These are phyloP conservation scores for Lasiommata megera DNA, from an alignment of 2,888 invertebrate species.

Conservation along the genomic window DNA sequence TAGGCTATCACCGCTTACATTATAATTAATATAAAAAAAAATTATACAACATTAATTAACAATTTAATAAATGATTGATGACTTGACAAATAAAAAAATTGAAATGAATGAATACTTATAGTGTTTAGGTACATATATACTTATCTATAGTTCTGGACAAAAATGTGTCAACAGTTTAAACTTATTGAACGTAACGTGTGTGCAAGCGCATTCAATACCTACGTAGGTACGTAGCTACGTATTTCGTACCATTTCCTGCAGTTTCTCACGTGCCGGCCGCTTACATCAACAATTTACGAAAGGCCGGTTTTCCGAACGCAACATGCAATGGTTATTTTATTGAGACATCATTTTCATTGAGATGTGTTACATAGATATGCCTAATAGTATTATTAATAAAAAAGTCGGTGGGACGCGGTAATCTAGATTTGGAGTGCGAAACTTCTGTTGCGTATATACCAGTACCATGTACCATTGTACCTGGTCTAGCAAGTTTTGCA, in stretches of 20 bases:
- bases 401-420: background rate
- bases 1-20: too few species aligned
- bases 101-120: too few species aligned
- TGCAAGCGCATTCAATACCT: background rate
- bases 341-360: conserved; percentile 31
- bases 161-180: too few species aligned
- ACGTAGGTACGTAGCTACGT: background rate
- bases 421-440: background rate
- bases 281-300: conserved; percentile 27
- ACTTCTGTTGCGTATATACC: background rate
- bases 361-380: conserved; percentile 31
- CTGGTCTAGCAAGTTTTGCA: too few species aligned
- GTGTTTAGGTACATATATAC: too few species aligned
- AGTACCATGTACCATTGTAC: background rate
- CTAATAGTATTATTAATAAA: conserved; percentile 13
- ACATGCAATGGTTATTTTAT: conserved; percentile 21
- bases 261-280: conserved; percentile 32
- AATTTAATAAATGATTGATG: too few species aligned
- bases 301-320: conserved; percentile 29
- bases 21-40: too few species aligned
- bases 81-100: too few species aligned
- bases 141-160: too few species aligned
- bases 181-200: background rate
- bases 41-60: too few species aligned
- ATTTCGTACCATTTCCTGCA: conserved; percentile 23